phyloP scores from a whole-genome alignment of 2,797 vertebrate genomes.

The Brachyrhaphis roseni region DNA sequence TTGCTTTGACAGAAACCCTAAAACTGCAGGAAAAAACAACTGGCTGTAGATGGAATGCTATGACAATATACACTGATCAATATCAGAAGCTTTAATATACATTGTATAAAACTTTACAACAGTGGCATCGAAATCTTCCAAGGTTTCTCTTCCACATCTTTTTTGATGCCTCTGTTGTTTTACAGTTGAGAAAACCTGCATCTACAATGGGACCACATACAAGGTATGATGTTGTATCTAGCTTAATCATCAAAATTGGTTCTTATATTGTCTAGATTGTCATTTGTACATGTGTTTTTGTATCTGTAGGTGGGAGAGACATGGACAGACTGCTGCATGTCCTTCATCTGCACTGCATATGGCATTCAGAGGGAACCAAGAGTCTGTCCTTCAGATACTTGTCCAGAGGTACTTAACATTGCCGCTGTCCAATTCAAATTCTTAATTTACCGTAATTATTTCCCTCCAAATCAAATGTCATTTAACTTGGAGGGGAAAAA shows the following conservation, averaged over 20 bases:
- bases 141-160: not conserved
- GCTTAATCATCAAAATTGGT: no score
- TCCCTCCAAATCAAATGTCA: no score
- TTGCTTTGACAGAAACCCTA: not conserved
- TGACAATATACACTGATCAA: not conserved
- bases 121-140: not conserved
- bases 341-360: slow-evolving; percentile 58
- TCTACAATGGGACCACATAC: slow-evolving; percentile 55
- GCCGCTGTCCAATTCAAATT: not conserved
- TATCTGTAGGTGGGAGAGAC: slow-evolving; percentile 68
- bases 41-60: not conserved
- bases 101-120: not conserved
- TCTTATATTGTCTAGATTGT: not conserved
- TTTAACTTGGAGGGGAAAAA: no score
- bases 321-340: slow-evolving; percentile 73
- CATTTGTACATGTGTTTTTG: not conserved
- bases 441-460: not conserved
- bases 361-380: slow-evolving; percentile 55
- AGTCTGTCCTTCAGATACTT: slow-evolving; percentile 61
- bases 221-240: slow-evolving; percentile 48
- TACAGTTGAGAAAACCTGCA: slow-evolving; percentile 76
- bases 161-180: slow-evolving; percentile 16
- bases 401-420: slow-evolving; percentile 59
- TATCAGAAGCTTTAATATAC: not conserved
- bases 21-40: not conserved